phyloP scores from a whole-genome alignment of 2,888 invertebrate species.

The Epinotia demarniana region DNA sequence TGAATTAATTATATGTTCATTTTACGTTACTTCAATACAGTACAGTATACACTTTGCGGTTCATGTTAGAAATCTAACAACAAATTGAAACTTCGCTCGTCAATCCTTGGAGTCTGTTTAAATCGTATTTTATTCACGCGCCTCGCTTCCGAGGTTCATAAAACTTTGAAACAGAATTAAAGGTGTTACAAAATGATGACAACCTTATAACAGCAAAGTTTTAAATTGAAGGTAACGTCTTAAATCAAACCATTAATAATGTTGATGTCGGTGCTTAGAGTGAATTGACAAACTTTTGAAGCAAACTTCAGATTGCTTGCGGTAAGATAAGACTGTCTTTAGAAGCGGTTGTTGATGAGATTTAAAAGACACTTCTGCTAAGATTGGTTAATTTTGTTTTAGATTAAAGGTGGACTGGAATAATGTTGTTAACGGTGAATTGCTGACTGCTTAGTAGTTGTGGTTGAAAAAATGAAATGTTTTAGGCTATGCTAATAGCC shows the following conservation, averaged over 20 bases:
- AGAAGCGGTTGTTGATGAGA: slow-evolving; percentile 25
- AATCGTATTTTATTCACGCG: slow-evolving; percentile 14
- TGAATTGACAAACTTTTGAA: slow-evolving; percentile 42
- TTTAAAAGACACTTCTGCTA: slow-evolving; percentile 26
- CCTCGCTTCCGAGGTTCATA: slow-evolving; percentile 16
- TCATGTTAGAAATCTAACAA: neutral
- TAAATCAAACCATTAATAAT: slow-evolving; percentile 45
- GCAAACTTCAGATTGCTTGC: slow-evolving; percentile 37
- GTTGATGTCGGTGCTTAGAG: slow-evolving; percentile 40
- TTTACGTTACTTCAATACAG: too few species aligned
- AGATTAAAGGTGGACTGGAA: slow-evolving; percentile 3
- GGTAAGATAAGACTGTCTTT: slow-evolving; percentile 29
- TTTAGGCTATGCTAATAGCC: too few species aligned
- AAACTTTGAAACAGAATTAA: slow-evolving; percentile 41
- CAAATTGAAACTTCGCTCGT: slow-evolving; percentile 1
- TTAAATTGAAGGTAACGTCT: slow-evolving; percentile 37
- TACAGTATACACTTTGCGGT: neutral
- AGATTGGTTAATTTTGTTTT: slow-evolving; percentile 23
- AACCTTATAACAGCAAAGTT: slow-evolving; percentile 39
- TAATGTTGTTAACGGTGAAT: neutral
- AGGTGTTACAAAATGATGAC: slow-evolving; percentile 41
- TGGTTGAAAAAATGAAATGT: too few species aligned
- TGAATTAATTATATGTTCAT: too few species aligned
- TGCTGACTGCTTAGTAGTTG: neutral
- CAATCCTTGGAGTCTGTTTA: neutral